These are phyloP conservation scores for Dorcus hopei DNA, from an alignment of 2,888 invertebrate genomes.

Conservation along the genomic window DNA sequence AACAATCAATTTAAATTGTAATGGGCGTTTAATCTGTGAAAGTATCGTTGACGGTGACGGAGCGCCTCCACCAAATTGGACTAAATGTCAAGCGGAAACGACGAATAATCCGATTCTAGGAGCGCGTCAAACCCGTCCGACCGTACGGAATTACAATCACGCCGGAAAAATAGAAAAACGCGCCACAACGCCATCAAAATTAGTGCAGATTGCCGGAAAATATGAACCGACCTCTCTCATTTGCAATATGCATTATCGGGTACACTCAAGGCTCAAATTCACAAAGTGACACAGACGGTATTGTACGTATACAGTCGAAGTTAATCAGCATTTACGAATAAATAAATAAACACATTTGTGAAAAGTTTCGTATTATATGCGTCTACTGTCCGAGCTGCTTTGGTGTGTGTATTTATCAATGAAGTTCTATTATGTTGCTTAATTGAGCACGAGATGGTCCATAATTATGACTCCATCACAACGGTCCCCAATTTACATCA, in stretches of 20 bases:
- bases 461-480: constrained; percentile 17
- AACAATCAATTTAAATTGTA: no score
- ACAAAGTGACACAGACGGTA: no score
- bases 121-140: constrained; percentile 27
- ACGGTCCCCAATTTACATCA: constrained; percentile 24
- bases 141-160: constrained; percentile 50
- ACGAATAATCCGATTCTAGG: constrained; percentile 44
- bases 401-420: not conserved
- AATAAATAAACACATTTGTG: no score
- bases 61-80: constrained; percentile 4
- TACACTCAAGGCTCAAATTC: constrained; percentile 1
- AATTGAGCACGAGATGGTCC: constrained; percentile 22
- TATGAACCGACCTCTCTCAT: constrained; percentile 38
- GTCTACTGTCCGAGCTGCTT: not conserved
- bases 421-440: constrained; percentile 3
- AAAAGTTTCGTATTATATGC: no score
- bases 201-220: constrained; percentile 52
- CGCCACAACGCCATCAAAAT: constrained; percentile 50
- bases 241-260: constrained; percentile 29
- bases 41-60: no score
- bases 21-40: no score
- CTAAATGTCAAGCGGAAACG: constrained; percentile 40
- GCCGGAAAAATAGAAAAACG: constrained; percentile 50
- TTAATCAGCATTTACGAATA: no score
- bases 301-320: no score